Percentiles rank a stretch among this genome's conserved stretches.
Conservation (phyloP, 2,113 vertebrate species). For the Arvicanthis niloticus region DNA sequence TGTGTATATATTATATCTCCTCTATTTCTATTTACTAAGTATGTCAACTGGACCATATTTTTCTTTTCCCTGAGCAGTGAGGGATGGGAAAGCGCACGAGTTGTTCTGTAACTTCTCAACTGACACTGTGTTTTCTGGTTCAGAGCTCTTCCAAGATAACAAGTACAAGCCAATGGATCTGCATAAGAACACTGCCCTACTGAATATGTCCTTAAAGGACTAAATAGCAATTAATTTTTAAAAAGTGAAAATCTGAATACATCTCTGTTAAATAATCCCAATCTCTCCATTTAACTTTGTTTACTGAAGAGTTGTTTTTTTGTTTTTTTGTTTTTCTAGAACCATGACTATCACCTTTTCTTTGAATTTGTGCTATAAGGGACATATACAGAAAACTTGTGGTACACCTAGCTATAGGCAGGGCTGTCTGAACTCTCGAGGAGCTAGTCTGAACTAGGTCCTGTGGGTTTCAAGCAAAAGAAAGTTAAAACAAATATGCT, state of each 20-base stretch:
- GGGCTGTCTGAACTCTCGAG: background rate
- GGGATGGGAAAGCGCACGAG: background rate
- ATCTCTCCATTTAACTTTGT: background rate
- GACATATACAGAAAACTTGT: background rate
- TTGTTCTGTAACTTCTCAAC: constrained; percentile 40
- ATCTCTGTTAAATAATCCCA: background rate
- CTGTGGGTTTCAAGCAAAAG: background rate
- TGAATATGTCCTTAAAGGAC: background rate
- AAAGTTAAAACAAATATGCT: background rate
- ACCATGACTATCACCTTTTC: background rate
- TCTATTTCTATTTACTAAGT: constrained; percentile 55
- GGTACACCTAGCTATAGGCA: background rate
- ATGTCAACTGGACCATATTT: background rate
- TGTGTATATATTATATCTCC: background rate
- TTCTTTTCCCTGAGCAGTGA: constrained; percentile 19
- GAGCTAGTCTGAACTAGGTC: background rate
- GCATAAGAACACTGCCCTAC: background rate
- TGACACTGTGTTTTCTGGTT: background rate
- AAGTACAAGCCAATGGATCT: background rate
- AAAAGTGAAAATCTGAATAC: background rate
- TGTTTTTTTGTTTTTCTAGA: too few species aligned
- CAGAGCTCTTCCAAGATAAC: constrained; percentile 27
- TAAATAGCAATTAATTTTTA: background rate
- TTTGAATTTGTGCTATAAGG: constrained; percentile 12
- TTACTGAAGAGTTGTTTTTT: background rate